phyloP scores from a whole-genome alignment of 2,888 invertebrate genomes.

The Polietes domitor region DNA sequence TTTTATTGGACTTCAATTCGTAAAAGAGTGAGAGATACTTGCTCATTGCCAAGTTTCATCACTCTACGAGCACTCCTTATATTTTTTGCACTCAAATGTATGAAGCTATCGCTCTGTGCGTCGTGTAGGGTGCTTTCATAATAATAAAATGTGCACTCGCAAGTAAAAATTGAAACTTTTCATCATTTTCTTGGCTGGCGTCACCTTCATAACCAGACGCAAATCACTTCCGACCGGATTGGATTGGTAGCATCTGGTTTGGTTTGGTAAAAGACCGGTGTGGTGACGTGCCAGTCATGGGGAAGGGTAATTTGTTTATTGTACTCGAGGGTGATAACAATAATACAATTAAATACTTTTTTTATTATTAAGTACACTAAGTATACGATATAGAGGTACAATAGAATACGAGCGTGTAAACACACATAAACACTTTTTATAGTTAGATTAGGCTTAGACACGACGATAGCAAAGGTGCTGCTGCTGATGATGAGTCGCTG shows the following conservation, averaged over 20 bases:
- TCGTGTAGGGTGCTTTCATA: too few relatives aligned
- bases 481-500: neutral
- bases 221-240: constrained; percentile 56
- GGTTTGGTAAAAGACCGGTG: constrained; percentile 13
- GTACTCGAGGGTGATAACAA: neutral
- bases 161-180: neutral
- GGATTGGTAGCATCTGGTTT: constrained; percentile 66
- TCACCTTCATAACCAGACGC: constrained; percentile 38
- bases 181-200: neutral
- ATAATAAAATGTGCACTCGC: too few relatives aligned
- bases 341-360: neutral
- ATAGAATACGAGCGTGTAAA: too few relatives aligned
- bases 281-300: neutral
- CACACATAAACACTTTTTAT: neutral
- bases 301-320: neutral
- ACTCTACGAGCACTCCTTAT: too few relatives aligned
- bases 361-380: too few relatives aligned
- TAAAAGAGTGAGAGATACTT: too few relatives aligned
- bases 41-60: too few relatives aligned
- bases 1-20: too few relatives aligned
- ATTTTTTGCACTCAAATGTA: too few relatives aligned
- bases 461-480: neutral
- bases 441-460: neutral
- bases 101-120: too few relatives aligned
- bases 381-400: neutral